Conservation (phyloP, 2,888 invertebrate genomes). For the Frankliniella fusca region DNA sequence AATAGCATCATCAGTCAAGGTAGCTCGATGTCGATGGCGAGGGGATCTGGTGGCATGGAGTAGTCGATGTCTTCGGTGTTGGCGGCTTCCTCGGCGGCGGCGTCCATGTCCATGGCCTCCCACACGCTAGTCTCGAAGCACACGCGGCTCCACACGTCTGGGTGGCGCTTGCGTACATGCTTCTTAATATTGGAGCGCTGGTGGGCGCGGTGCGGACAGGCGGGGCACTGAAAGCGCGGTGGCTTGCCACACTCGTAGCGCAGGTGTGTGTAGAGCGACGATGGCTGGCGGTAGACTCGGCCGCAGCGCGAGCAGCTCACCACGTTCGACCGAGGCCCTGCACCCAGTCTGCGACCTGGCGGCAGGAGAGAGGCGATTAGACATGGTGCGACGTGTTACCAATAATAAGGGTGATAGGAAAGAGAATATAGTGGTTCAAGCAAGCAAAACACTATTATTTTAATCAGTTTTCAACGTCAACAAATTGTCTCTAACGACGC, state of each 20-base stretch:
- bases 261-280: constrained; percentile 33
- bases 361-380: background rate
- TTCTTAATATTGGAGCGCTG: constrained; percentile 22
- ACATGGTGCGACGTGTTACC: background rate
- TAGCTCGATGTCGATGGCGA: background rate
- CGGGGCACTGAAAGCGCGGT: constrained; percentile 33
- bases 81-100: background rate
- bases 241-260: constrained; percentile 36
- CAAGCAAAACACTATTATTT: too few species aligned
- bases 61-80: background rate
- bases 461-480: too few species aligned
- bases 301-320: constrained; percentile 38
- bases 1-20: too few species aligned
- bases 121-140: background rate
- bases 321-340: background rate
- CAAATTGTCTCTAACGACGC: too few species aligned
- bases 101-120: background rate
- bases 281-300: constrained; percentile 35
- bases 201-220: constrained; percentile 31
- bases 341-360: background rate
- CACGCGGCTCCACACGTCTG: background rate
- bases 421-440: too few species aligned
- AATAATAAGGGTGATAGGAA: too few species aligned
- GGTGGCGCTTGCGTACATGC: constrained; percentile 14
- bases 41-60: background rate